Base-by-base conservation (phyloP, 2,797 vertebrate genomes). In the Galaxias olidus region DNA sequence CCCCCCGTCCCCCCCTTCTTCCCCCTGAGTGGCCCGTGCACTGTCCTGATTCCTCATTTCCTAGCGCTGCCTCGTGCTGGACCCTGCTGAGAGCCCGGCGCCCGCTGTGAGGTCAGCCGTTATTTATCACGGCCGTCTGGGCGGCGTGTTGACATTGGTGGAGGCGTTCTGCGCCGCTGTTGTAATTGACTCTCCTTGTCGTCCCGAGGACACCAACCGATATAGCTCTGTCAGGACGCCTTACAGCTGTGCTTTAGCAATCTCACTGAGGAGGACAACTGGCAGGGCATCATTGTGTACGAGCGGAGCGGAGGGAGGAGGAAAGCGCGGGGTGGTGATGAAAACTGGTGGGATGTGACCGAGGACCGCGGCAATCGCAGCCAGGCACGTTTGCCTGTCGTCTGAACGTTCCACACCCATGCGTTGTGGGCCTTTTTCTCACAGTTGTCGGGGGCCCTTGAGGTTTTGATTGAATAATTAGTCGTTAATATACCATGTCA, bases 111-210 rank as follows among this genome's bases (percentile, higher is more conserved):
- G 89, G 84, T 89, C 91, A 90, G 88, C 79, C 87, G 87, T 90
- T 89, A 93, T 91, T 91, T 93, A 89, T 92, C 91, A 92, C 88
- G 87, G 85, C 84, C 77, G 86, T 88, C 90, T 88, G 85, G 65
- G 77, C 80, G 56, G 86, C 83, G 81, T 92, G 90, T 87, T 92
- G 89, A 92, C 93, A 93, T 90, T 88, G 80, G 87, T 86, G 80
- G 82, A 79, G 86, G 81, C 89, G 84, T 89, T 89, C 76, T 71
- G 77, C 80, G 82, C 90, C 74, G 83, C 88, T 88, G 79, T 87
- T 76, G 89, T 92, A 94, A 94, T 92, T 92, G 93, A 95, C 89
- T 91, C 94, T 90, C 90, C 93, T 94, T 95, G 91, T 96, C 93
- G 95, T 88, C 91, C 94, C 88, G 88, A 91, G 92, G 92, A 93